Percentiles rank a stretch among this genome's conserved stretches.
phyloP scores from a whole-genome alignment of 2,797 vertebrate genomes.

The Lophius americanus region DNA sequence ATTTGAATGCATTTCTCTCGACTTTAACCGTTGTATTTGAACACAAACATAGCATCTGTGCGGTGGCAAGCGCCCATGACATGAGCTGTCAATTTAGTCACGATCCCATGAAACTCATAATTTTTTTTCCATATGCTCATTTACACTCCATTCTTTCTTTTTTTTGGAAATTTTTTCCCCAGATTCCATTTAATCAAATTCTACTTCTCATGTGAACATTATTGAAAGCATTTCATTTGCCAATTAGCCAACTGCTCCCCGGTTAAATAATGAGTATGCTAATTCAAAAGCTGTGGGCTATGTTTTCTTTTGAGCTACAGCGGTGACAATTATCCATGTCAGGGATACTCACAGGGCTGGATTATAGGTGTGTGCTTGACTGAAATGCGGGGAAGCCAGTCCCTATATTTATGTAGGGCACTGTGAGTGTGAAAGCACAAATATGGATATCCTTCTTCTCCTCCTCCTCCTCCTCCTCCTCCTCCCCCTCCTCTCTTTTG shows the following conservation, averaged over 20 bases:
- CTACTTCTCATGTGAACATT: conserved; percentile 74
- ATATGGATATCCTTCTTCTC: too few relatives aligned
- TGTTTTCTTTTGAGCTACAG: conserved; percentile 73
- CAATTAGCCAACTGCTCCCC: conserved; percentile 79
- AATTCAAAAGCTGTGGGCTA: conserved; percentile 75
- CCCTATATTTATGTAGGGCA: background rate
- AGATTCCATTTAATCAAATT: conserved; percentile 77
- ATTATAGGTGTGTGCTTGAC: conserved; percentile 12
- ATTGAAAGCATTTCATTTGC: conserved; percentile 78
- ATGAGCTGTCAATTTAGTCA: conserved; percentile 30
- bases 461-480: too few relatives aligned
- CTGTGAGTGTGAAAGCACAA: background rate
- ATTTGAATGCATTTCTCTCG: conserved; percentile 23
- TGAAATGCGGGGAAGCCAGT: background rate
- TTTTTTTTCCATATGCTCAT: conserved; percentile 25
- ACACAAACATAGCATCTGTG: conserved; percentile 43
- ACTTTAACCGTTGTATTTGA: conserved; percentile 35
- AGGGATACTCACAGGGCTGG: conserved; percentile 43
- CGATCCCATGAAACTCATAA: conserved; percentile 29
- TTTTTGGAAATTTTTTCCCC: conserved; percentile 53
- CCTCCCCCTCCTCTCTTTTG: background rate
- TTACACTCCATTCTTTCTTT: conserved; percentile 58
- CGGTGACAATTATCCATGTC: conserved; percentile 68
- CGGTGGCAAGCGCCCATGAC: conserved; percentile 20
- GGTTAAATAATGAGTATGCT: conserved; percentile 81